Base-by-base conservation (phyloP, 2,888 invertebrate genomes). In the Heteromyza rotundicornis region DNA sequence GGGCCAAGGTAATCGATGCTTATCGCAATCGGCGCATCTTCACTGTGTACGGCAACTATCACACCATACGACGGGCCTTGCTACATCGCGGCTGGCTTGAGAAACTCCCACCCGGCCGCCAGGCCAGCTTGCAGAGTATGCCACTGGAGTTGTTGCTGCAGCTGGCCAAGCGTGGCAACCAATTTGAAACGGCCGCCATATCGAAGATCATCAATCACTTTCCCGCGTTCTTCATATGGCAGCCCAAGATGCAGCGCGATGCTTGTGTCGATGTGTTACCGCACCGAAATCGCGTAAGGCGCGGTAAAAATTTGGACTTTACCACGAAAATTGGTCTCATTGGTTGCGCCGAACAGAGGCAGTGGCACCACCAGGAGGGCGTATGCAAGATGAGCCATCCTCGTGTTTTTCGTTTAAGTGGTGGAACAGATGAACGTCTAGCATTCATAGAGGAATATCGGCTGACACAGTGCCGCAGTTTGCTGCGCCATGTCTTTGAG, bases 191-290 rank as follows among this genome's bases (percentile, higher is more conserved):
- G 35, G 75, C 85, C n/a, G 80, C 84, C 57, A 84, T 88, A 36
- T 88, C 89, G 0, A 87, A 88, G 68, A 84, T 90, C 75, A 83
- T 90, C 2, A 84, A 84, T 19, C 86, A 86, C 65, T 86, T 87
- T 65, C 86, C 87, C 1, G 88, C 91, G 0, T 89, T 91, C 70
- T 89, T 92, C 67, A 86, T 92, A 32, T 93, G 92, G 91, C 89
- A 90, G 67, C 73, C 77, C 27, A 84, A 82, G 58, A 75, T 66
- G 2, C 81, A 74, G 2, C 72, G 72, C 0, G 79, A 80, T 51
- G 47, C 71, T 27, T 74, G 70, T 40, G 40, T 67, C 2, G 76
- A 78, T 59, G 73, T 75, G 0, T 59, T 70, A 14, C 82, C 82
- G 0, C 71, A 68, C 51, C 71, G 80, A 1, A 82, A 82, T 65